Conservation (phyloP, 2,888 invertebrate genomes). For the Papilio protenor region DNA sequence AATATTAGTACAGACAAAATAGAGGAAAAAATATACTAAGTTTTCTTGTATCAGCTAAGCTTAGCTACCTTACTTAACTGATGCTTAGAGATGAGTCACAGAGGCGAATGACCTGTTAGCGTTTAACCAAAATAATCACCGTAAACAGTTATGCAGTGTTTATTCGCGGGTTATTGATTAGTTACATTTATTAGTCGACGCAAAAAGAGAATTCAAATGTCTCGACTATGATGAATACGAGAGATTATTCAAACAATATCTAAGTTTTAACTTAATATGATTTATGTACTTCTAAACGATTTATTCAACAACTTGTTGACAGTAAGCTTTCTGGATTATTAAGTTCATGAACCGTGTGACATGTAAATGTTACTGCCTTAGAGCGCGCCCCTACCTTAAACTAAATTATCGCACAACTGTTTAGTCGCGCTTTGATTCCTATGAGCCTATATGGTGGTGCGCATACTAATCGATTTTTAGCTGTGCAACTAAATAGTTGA, state of each 20-base stretch:
- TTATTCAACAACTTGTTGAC: conserved; percentile 14
- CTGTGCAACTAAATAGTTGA: too few relatives aligned
- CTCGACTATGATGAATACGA: conserved; percentile 24
- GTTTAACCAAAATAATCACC: conserved; percentile 45
- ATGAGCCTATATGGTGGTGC: too few relatives aligned
- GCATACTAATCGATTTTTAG: too few relatives aligned
- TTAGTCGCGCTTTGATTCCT: too few relatives aligned
- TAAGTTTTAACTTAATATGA: not conserved
- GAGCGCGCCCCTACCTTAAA: not conserved
- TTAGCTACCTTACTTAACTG: conserved; percentile 41
- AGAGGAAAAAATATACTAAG: too few relatives aligned
- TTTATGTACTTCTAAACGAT: not conserved
- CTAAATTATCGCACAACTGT: too few relatives aligned
- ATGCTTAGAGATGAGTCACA: conserved; percentile 43
- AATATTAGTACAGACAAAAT: too few relatives aligned
- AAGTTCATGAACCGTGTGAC: conserved; percentile 14
- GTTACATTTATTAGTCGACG: conserved; percentile 37
- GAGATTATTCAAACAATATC: conserved; percentile 23
- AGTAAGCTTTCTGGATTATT: conserved; percentile 11
- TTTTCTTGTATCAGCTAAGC: not conserved
- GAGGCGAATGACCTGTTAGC: conserved; percentile 47
- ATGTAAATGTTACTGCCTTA: not conserved
- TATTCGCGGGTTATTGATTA: conserved; percentile 41
- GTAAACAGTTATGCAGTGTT: conserved; percentile 39
- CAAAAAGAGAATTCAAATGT: conserved; percentile 33